Evolutionary conservation across 2,797 vertebrate species (phyloP).

Genomic region (Uromys caudimaculatus): DNA sequence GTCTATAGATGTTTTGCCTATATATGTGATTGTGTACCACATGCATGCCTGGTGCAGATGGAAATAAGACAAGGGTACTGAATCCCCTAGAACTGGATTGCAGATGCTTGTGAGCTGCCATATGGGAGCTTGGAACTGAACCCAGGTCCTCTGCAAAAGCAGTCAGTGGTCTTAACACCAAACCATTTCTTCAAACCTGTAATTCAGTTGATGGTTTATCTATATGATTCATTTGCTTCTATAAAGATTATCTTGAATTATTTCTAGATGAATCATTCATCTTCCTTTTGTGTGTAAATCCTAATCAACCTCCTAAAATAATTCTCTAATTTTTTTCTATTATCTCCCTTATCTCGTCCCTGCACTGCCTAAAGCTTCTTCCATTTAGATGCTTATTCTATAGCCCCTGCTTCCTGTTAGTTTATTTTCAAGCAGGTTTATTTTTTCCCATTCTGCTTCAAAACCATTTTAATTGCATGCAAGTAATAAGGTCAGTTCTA

Average conservation of each 20-base stretch:
- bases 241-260: conserved; percentile 21
- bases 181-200: not conserved
- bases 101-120: not conserved
- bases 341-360: not conserved
- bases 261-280: not conserved
- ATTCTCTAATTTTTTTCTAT: not conserved
- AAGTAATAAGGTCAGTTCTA: not conserved
- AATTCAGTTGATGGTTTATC: not conserved
- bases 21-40: not conserved
- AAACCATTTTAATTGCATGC: not conserved
- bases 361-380: not conserved
- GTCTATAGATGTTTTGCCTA: not conserved
- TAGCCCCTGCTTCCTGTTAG: not conserved
- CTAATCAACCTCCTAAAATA: not conserved
- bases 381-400: not conserved
- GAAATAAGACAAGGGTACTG: not conserved
- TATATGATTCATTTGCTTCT: not conserved
- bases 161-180: not conserved
- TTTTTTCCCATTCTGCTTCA: not conserved
- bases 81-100: not conserved
- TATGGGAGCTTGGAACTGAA: not conserved
- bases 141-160: not conserved
- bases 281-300: not conserved
- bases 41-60: not conserved
- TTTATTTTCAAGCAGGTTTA: not conserved